Evolutionary conservation across 2,888 invertebrate genomes (phyloP), one percentile per base, ranked within the genome.

Genomic region (Zonitis immaculata): DNA sequence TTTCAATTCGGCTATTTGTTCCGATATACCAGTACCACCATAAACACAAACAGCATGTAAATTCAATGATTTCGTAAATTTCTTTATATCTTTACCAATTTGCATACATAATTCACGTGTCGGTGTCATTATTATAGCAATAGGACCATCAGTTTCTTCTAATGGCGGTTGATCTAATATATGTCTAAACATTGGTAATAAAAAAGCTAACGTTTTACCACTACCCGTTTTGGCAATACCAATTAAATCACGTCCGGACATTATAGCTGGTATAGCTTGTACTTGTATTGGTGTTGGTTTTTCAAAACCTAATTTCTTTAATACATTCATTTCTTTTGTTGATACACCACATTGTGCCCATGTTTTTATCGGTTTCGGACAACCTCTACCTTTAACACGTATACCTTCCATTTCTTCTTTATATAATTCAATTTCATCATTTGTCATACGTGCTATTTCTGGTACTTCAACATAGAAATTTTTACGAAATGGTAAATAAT

Each of bases 341-440:
- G 94, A 94, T 16, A 97, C 92, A 5, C 99, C 99, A 73, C 95
- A 96, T 68, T 99, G 99, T 0, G 99, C 96, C 99, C 99, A 99
- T 0, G 89, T 87, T 78, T 87, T 91, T 55, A 99, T 93, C 0
- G 91, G 91, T 71, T 94, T 95, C 0, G 99, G 99, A 72, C 95
- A 96, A 7, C 93, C 92, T 73, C 96, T 96, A 70, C 99, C 99
- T 72, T 94, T 91, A 1, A 98, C 95, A 63, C 92, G 83, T 51
- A 99, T 94, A 1, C 95, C 96, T 78, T 99, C 99, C 57, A 99
- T 72, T 66, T 97, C 95, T 59, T 85, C 85, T 66, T 88, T 85
- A 70, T 93, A 92, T 0, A 85, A 83, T 56, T 93, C 92, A 0
- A 93, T 90, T 66, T 92, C 90, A 70, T 91, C 89, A 22, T 83